These are phyloP conservation scores for Phalacrocorax pelagicus DNA, from an alignment of 2,113 vertebrate species.

Conservation along the genomic window DNA sequence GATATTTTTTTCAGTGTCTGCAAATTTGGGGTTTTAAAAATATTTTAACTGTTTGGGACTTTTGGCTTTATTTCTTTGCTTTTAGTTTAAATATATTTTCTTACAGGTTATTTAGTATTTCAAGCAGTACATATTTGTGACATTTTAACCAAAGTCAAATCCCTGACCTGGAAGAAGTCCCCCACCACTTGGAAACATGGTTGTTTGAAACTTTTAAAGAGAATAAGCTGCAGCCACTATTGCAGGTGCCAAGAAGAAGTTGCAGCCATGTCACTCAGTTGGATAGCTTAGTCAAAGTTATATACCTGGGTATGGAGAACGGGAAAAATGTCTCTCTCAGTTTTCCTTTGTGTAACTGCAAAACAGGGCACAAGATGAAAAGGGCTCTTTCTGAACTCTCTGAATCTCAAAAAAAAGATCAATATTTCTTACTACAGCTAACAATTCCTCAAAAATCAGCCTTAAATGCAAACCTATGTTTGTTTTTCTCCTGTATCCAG, in stretches of 20 bases:
- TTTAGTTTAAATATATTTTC: not conserved
- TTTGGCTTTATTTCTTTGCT: not conserved
- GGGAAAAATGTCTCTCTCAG: not conserved
- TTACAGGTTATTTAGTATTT: not conserved
- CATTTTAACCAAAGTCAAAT: not conserved
- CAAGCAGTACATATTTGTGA: not conserved
- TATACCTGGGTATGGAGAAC: not conserved
- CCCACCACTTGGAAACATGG: rapidly evolving
- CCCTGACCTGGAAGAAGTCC: not conserved
- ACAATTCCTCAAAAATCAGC: not conserved
- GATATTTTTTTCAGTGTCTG: not conserved
- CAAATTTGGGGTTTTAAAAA: not conserved
- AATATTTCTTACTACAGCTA: not conserved
- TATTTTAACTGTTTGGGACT: not conserved
- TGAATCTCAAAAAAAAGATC: not conserved
- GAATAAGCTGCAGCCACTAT: not conserved
- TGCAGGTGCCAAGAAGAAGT: not conserved
- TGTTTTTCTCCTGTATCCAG: not conserved
- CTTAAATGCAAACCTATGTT: not conserved
- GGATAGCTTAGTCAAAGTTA: not conserved
- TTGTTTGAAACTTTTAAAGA: not conserved
- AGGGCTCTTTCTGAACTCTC: not conserved
- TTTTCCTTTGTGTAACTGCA: not conserved
- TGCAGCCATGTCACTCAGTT: not conserved
- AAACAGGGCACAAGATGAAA: not conserved